Evolutionary conservation across 2,797 vertebrate species (phyloP).

Genomic region (Uromys caudimaculatus): DNA sequence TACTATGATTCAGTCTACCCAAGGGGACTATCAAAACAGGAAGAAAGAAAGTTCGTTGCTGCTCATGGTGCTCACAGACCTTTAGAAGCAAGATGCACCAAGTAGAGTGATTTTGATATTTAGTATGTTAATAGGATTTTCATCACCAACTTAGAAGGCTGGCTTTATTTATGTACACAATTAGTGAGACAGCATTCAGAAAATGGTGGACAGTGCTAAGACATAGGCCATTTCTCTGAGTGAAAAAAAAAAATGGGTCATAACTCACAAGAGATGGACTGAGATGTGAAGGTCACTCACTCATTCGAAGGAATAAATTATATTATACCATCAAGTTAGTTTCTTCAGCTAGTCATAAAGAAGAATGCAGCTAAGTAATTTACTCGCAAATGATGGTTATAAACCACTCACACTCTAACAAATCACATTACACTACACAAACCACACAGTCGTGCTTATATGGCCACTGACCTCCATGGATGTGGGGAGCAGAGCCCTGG

Average conservation of each 20-base stretch:
- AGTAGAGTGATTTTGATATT: slow-evolving; percentile 71
- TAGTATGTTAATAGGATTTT: slow-evolving; percentile 74
- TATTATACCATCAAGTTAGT: slow-evolving; percentile 84
- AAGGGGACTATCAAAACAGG: not conserved
- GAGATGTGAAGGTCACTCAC: slow-evolving; percentile 86
- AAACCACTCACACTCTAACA: slow-evolving; percentile 81
- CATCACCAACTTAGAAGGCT: slow-evolving; percentile 43
- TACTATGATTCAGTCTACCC: not conserved
- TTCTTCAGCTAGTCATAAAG: slow-evolving; percentile 85
- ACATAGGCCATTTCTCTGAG: slow-evolving; percentile 74
- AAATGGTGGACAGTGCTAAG: slow-evolving; percentile 71
- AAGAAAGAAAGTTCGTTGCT: not conserved
- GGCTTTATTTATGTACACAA: slow-evolving; percentile 68
- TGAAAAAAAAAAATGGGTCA: slow-evolving; percentile 31
- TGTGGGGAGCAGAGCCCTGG: not conserved
- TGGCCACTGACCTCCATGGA: not conserved
- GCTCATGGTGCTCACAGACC: not conserved
- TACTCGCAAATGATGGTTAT: slow-evolving; percentile 82
- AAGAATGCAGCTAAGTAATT: slow-evolving; percentile 84
- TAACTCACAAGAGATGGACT: slow-evolving; percentile 83
- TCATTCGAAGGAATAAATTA: slow-evolving; percentile 85
- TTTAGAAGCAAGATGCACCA: slow-evolving; percentile 66
- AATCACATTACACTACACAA: slow-evolving; percentile 75
- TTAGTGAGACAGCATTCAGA: slow-evolving; percentile 48
- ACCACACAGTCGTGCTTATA: slow-evolving; percentile 35